These are phyloP conservation scores for Enteromius radiatus DNA, from an alignment of 2,797 vertebrate species.

Conservation along the genomic window DNA sequence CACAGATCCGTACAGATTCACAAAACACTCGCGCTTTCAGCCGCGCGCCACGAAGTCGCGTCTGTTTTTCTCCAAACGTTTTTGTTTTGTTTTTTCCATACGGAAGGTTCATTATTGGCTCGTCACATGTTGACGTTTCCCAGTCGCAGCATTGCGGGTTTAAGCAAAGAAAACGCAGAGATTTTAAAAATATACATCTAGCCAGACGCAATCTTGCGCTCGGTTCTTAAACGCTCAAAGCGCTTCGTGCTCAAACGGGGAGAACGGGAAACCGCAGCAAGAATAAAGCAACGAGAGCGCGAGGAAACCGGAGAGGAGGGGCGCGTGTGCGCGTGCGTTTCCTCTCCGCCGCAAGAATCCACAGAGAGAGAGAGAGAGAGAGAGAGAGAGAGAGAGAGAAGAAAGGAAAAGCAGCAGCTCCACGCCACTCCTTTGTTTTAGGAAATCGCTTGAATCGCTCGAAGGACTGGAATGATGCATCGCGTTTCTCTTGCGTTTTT, in stretches of 20 bases:
- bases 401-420: slow-evolving; percentile 55
- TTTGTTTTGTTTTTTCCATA: neutral
- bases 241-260: slow-evolving; percentile 8
- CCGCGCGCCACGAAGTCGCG: neutral
- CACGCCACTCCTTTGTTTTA: slow-evolving; percentile 65
- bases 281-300: slow-evolving; percentile 41
- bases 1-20: too few species aligned
- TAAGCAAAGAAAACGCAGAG: neutral
- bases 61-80: neutral
- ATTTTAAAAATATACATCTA: neutral
- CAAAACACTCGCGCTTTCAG: too few species aligned
- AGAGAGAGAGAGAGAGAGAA: slow-evolving; percentile 68
- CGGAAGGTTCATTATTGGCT: neutral
- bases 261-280: slow-evolving; percentile 27
- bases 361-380: slow-evolving; percentile 70
- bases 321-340: slow-evolving; percentile 70
- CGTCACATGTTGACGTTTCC: slow-evolving; percentile 6
- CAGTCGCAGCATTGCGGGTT: neutral
- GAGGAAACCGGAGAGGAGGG: slow-evolving; percentile 62
- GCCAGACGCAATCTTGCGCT: neutral
- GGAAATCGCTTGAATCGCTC: slow-evolving; percentile 61
- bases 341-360: slow-evolving; percentile 77
- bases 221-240: neutral
- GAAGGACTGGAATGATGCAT: slow-evolving; percentile 67
- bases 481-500: slow-evolving; percentile 44